Evolutionary conservation across 2,113 vertebrate species (phyloP).

Genomic region (Zootoca vivipara): DNA sequence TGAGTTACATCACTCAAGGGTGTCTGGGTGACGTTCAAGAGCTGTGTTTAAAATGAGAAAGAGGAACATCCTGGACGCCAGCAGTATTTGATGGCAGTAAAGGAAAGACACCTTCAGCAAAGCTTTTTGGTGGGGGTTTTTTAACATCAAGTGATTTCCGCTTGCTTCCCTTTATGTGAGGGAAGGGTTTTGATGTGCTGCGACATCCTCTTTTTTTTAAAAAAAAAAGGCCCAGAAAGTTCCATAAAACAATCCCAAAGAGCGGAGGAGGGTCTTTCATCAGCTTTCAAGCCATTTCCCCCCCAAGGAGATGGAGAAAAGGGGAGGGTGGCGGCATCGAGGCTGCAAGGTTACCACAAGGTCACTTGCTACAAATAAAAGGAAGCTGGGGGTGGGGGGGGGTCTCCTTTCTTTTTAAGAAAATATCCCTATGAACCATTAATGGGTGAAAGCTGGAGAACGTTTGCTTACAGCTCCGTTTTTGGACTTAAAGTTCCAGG

Average conservation of each 20-base stretch:
- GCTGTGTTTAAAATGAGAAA: no score
- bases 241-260: conserved; percentile 52
- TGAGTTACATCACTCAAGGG: neutral
- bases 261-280: conserved; percentile 49
- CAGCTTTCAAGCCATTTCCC: neutral
- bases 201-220: neutral
- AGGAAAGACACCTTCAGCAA: neutral
- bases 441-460: conserved; percentile 50
- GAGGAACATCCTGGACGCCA: neutral
- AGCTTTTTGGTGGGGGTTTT: neutral
- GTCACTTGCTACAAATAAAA: conserved; percentile 42
- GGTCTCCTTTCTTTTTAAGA: conserved; percentile 9
- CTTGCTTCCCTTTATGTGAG: conserved; percentile 11
- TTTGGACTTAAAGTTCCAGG: conserved; percentile 55
- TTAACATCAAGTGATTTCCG: conserved; percentile 32
- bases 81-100: neutral
- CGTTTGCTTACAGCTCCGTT: conserved; percentile 31
- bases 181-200: conserved; percentile 38
- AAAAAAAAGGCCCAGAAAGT: conserved; percentile 38
- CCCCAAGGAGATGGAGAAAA: neutral
- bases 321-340: neutral
- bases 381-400: neutral
- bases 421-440: conserved; percentile 43
- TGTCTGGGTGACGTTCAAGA: neutral
- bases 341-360: conserved; percentile 57